Evolutionary conservation across 1,140 invertebrate genomes (phyloP).

Genomic region (Anastatus disparis): DNA sequence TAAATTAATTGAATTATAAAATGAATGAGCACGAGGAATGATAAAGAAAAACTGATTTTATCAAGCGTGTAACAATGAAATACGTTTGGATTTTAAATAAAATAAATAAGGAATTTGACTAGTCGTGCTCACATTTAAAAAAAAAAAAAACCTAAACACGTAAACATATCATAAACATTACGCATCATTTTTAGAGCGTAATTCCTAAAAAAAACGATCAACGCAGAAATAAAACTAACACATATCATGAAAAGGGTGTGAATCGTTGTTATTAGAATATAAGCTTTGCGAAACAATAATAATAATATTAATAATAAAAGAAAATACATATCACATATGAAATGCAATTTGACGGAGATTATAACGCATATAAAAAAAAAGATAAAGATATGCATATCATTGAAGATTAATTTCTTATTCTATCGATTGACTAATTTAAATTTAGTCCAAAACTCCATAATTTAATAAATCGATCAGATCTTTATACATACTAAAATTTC

Average conservation of each 20-base stretch:
- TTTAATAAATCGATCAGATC: too few species aligned
- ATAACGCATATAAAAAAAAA: neutral
- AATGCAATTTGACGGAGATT: neutral
- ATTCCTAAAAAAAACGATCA: conserved; percentile 8
- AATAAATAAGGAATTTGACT: conserved; percentile 4
- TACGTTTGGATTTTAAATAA: neutral
- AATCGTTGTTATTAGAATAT: conserved; percentile 32
- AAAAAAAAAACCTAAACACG: too few species aligned
- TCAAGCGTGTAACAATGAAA: neutral
- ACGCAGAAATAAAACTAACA: conserved; percentile 2
- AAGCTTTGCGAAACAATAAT: conserved; percentile 17
- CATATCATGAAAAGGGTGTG: conserved; percentile 27
- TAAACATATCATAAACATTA: conserved; percentile 9
- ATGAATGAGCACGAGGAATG: neutral
- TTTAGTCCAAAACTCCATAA: too few species aligned
- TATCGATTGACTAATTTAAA: neutral
- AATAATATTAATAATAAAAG: neutral
- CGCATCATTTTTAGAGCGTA: conserved; percentile 5
- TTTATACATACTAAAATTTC: too few species aligned
- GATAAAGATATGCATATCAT: neutral
- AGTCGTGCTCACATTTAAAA: neutral
- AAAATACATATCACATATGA: conserved; percentile 15
- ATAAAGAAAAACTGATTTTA: neutral
- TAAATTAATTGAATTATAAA: conserved; percentile 3
- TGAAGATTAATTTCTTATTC: conserved; percentile 3